phyloP scores from a whole-genome alignment of 1,140 invertebrate species.

The Aphelenchoides besseyi region DNA sequence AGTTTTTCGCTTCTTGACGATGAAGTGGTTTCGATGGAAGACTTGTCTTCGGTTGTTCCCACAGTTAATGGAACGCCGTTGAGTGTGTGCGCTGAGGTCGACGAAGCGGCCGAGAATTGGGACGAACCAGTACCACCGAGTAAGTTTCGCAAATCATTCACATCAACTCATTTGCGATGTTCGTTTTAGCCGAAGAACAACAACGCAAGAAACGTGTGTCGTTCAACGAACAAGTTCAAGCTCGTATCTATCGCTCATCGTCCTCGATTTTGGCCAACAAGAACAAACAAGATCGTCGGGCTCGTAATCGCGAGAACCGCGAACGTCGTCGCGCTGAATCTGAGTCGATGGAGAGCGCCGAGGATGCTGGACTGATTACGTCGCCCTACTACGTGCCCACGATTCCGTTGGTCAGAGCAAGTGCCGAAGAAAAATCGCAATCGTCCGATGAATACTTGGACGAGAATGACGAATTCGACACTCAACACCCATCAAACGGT shows the following conservation, averaged over 20 bases:
- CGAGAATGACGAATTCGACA: no score
- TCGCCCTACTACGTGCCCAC: not conserved
- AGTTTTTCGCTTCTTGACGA: conserved; percentile 4
- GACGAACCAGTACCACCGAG: conserved; percentile 6
- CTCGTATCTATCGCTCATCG: conserved; percentile 20
- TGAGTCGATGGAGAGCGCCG: not conserved
- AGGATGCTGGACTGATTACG: not conserved
- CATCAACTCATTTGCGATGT: not conserved
- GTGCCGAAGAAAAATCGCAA: conserved; percentile 2
- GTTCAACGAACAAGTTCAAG: conserved; percentile 28
- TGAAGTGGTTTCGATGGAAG: conserved; percentile 25
- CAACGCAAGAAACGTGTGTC: conserved; percentile 26
- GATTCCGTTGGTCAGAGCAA: not conserved
- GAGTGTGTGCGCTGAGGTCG: conserved; percentile 5
- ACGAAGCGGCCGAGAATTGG: not conserved
- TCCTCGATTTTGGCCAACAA: conserved; percentile 5
- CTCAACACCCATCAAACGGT: not conserved
- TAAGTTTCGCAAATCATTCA: not conserved
- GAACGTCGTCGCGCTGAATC: conserved; percentile 17
- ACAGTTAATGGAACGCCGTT: not conserved
- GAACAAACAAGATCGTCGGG: not conserved
- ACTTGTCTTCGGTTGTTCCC: not conserved
- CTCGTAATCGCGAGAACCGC: not conserved
- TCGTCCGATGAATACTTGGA: not conserved
- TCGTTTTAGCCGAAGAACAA: conserved; percentile 13